phyloP scores from a whole-genome alignment of 2,888 invertebrate genomes.

The Dione juno region DNA sequence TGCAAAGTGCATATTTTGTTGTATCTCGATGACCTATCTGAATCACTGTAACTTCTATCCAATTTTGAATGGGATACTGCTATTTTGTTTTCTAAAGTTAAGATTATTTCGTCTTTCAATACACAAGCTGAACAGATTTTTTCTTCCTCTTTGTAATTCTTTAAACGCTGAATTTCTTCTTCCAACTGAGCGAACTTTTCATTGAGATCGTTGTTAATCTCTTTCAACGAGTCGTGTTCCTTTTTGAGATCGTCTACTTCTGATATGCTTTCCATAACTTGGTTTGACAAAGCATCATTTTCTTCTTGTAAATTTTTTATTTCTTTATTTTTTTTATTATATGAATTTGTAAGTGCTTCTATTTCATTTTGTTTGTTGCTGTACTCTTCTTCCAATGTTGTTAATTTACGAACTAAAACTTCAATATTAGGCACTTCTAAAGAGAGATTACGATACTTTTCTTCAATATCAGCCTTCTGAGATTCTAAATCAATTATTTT shows the following conservation, averaged over 20 bases:
- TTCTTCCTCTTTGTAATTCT: slow-evolving; percentile 39
- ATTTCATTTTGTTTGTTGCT: slow-evolving; percentile 56
- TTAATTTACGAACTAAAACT: slow-evolving; percentile 59
- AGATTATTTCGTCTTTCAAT: slow-evolving; percentile 55
- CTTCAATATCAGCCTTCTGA: slow-evolving; percentile 58
- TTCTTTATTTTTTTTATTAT: slow-evolving; percentile 56
- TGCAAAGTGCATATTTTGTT: slow-evolving; percentile 74
- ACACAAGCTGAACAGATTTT: slow-evolving; percentile 54
- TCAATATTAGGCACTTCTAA: slow-evolving; percentile 62
- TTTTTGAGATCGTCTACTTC: slow-evolving; percentile 79
- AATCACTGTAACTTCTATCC: slow-evolving; percentile 70
- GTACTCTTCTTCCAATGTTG: slow-evolving; percentile 60
- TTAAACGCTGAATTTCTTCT: slow-evolving; percentile 45
- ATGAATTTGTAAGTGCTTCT: slow-evolving; percentile 52
- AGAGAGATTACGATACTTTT: slow-evolving; percentile 61
- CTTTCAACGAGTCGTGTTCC: slow-evolving; percentile 60
- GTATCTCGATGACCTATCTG: slow-evolving; percentile 66
- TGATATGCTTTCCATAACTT: slow-evolving; percentile 83
- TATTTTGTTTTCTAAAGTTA: slow-evolving; percentile 49
- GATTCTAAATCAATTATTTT: slow-evolving; percentile 53
- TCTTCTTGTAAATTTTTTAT: slow-evolving; percentile 74
- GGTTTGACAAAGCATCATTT: slow-evolving; percentile 81
- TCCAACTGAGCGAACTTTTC: slow-evolving; percentile 55
- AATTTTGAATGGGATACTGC: slow-evolving; percentile 55
- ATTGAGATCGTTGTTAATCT: slow-evolving; percentile 52